phyloP scores from a whole-genome alignment of 2,113 vertebrate genomes.

The Zosterops hypoxanthus region DNA sequence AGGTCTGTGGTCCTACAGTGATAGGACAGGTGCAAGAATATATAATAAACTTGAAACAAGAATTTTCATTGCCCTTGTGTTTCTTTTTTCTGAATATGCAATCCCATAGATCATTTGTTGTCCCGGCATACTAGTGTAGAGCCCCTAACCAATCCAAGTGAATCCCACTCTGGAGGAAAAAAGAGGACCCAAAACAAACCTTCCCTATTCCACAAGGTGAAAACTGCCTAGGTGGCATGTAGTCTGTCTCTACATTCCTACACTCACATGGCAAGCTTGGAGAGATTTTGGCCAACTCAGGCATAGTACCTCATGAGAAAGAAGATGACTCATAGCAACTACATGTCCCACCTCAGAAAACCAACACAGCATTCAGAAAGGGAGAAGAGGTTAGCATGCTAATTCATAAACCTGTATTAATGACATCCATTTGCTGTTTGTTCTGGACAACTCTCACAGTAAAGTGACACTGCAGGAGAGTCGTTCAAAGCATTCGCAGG shows the following conservation, averaged over 20 bases:
- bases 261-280: background rate
- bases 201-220: background rate
- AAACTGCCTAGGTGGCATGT: background rate
- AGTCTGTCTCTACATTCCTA: background rate
- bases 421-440: background rate
- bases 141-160: background rate
- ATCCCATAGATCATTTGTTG: background rate
- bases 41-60: background rate
- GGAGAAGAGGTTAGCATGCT: background rate
- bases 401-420: background rate
- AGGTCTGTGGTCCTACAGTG: background rate
- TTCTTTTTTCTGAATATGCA: background rate
- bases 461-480: background rate
- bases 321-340: background rate
- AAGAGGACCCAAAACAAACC: background rate
- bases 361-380: background rate
- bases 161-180: background rate
- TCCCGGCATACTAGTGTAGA: background rate
- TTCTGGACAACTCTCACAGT: background rate
- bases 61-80: background rate
- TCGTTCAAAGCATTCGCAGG: background rate
- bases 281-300: background rate
- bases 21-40: background rate
- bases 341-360: background rate
- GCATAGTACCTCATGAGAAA: background rate